phyloP scores from a whole-genome alignment of 2,888 invertebrate species.

The Chirona hameri region DNA sequence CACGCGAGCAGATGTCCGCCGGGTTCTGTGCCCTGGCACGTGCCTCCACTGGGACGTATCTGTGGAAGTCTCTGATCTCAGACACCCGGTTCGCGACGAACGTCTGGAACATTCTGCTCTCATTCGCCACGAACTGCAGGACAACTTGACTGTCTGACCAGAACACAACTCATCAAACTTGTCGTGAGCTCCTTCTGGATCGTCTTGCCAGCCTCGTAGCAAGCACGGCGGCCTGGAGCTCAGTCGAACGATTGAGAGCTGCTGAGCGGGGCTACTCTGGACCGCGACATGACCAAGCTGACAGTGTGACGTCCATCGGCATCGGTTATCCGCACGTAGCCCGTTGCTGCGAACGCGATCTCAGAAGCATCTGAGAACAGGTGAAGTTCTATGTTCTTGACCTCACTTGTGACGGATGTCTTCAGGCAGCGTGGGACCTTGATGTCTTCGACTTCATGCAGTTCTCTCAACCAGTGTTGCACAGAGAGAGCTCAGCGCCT shows the following conservation, averaged over 20 bases:
- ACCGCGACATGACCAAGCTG: too few species aligned
- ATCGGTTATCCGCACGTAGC: too few species aligned
- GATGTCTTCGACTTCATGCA: too few species aligned
- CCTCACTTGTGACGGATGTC: too few species aligned
- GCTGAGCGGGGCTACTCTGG: neutral
- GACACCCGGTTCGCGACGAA: too few species aligned
- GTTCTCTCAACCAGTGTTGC: neutral
- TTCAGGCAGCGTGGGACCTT: too few species aligned
- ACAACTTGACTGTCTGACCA: neutral
- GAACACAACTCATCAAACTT: neutral
- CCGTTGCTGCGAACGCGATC: too few species aligned
- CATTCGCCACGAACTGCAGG: neutral
- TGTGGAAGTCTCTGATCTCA: neutral
- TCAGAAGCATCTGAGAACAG: too few species aligned
- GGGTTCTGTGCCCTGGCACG: neutral
- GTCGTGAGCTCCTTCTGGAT: neutral
- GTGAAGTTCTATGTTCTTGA: too few species aligned
- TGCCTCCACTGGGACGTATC: neutral
- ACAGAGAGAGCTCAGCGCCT: slow-evolving; percentile 35
- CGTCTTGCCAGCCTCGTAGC: too few species aligned
- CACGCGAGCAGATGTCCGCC: neutral
- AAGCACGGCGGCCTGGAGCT: neutral
- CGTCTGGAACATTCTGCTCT: too few species aligned
- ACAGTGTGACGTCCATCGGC: too few species aligned
- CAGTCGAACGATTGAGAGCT: neutral